Base-by-base conservation (phyloP, 2,888 invertebrate species). In the Pyrrhopygopsis socrates region DNA sequence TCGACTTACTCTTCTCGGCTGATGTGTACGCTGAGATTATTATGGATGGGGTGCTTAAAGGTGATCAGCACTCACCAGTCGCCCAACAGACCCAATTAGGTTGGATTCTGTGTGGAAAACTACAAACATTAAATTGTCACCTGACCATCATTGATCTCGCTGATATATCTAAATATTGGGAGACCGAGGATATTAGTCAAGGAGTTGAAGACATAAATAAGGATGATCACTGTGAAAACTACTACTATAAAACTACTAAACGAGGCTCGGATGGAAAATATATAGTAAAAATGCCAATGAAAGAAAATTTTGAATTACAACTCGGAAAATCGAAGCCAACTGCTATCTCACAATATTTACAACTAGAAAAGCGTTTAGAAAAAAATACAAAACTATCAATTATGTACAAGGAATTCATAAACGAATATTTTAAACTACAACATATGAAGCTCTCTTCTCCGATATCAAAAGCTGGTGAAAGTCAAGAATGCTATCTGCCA, bases 211-310 rank as follows among this genome's bases (percentile, higher is more conserved):
- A 54, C 54, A 54, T 54, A 54, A 54, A n/a, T n/a, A 54, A n/a
- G n/a, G 84, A 88, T 4, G 85, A 90, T 6, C 45, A 78, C 13
- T 86, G 90, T 18, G 89, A 90, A 74, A 29, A 29, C 0, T 81
- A 60, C 27, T 91, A 90, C 27, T 81, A 45, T 8, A 22, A 85
- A 41, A 90, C 88, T 5, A 60, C 60, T 6, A 50, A 63, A 27
- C 67, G 87, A 63, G 6, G 0, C 0, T 2, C 30, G 0, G 81
- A 85, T n/a, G 88, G 88, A 20, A 74, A 77, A 71, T 91, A 91
- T 29, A 74, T 87, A 0, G 91, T 91, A 0, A 77, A 81, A 58
- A 87, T 89, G 81, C 91, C 91, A 15, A 22, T 91, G 2, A 70
- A 0, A 6, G 22, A 80, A 0, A 54, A 87, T 38, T 86, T 58